Conservation (phyloP, 2,888 invertebrate species). For the Nasonovia ribisnigri region DNA sequence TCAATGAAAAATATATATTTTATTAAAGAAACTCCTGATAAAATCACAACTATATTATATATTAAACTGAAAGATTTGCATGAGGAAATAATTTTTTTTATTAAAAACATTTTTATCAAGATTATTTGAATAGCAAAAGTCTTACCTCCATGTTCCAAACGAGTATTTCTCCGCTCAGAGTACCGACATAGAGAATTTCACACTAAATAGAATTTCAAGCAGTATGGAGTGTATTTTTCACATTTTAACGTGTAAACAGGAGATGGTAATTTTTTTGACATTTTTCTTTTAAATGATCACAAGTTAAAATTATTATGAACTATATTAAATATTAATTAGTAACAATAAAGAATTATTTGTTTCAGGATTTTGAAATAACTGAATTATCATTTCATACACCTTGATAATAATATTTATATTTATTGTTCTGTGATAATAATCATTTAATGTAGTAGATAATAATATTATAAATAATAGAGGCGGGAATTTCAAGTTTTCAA, state of each 20-base stretch:
- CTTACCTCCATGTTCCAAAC: conserved; percentile 84
- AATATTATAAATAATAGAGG: too few relatives aligned
- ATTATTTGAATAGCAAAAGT: neutral
- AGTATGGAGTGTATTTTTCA: conserved; percentile 30
- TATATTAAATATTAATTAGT: neutral
- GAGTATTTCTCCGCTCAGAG: conserved; percentile 81
- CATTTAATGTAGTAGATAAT: too few relatives aligned
- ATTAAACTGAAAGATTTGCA: neutral
- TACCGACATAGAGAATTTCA: conserved; percentile 79
- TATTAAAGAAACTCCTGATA: neutral
- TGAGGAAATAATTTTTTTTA: too few relatives aligned
- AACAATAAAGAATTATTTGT: neutral
- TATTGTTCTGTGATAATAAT: too few relatives aligned
- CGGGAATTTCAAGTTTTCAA: too few relatives aligned
- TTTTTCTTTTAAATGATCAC: conserved; percentile 68
- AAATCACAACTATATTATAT: neutral
- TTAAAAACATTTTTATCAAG: too few relatives aligned
- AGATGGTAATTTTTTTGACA: conserved; percentile 13
- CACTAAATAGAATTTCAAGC: conserved; percentile 67
- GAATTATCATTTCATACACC: too few relatives aligned
- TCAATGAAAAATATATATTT: too few relatives aligned
- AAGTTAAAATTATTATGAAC: neutral
- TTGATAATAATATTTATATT: too few relatives aligned
- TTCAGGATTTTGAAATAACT: neutral
- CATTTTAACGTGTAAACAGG: conserved; percentile 69